phyloP scores from a whole-genome alignment of 92 coral and sea anemone genomes.

The Montipora capitata region DNA sequence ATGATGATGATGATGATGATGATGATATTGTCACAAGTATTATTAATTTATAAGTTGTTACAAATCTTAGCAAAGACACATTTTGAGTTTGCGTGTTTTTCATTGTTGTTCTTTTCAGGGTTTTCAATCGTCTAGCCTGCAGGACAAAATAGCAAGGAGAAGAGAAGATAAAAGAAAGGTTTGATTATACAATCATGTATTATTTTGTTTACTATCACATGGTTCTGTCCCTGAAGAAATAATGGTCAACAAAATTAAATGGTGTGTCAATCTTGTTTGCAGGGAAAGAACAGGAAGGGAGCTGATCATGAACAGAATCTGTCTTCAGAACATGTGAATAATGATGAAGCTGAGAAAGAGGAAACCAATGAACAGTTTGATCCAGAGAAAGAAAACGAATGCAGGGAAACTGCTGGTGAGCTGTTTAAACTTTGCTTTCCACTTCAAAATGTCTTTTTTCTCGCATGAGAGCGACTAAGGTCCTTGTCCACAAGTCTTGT shows the following conservation, averaged over 20 bases:
- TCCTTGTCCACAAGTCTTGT: too few relatives aligned
- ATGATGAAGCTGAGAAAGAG: conserved; percentile 1
- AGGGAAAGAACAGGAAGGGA: conserved; percentile 38
- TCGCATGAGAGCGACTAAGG: too few relatives aligned
- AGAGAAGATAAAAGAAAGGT: conserved; percentile 74
- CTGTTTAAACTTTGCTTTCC: not conserved
- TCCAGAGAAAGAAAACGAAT: conserved; percentile 2
- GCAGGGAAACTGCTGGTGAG: conserved; percentile 13
- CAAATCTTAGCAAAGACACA: not conserved
- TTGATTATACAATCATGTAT: too few relatives aligned
- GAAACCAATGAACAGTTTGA: not conserved
- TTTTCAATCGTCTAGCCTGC: conserved; percentile 58
- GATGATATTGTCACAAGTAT: too few relatives aligned
- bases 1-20: too few relatives aligned
- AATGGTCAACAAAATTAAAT: too few relatives aligned
- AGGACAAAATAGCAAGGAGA: conserved; percentile 84
- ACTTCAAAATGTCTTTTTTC: not conserved
- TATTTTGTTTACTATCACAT: too few relatives aligned
- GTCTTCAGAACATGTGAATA: conserved; percentile 22
- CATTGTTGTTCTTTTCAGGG: conserved; percentile 8
- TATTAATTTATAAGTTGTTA: too few relatives aligned
- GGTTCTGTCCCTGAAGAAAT: too few relatives aligned
- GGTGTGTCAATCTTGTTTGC: not conserved
- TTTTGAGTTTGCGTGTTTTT: not conserved
- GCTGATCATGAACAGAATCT: not conserved